Percentiles rank a stretch among this genome's conserved stretches.
These are phyloP conservation scores for mouse (Mus musculus) DNA, from an alignment of 2,113 vertebrate species.

Conservation along the genomic window DNA sequence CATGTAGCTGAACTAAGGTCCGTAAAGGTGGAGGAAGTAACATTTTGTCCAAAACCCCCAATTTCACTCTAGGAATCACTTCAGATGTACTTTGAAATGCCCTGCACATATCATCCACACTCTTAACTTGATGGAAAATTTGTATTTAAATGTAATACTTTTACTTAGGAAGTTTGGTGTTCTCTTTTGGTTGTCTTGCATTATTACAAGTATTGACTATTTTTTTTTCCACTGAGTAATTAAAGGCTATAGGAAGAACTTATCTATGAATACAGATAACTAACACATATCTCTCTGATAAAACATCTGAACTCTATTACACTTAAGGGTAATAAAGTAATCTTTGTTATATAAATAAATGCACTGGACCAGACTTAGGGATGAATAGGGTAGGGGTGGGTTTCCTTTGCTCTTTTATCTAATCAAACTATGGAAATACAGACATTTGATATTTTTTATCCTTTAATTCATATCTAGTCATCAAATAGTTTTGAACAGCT, in stretches of 20 bases:
- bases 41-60: not conserved
- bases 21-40: not conserved
- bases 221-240: not conserved
- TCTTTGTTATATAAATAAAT: not conserved
- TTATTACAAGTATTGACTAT: not conserved
- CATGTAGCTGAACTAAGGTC: not conserved
- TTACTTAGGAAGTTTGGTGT: not conserved
- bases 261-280: not conserved
- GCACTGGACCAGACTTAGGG: not conserved
- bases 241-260: slow-evolving; percentile 8
- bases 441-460: not conserved
- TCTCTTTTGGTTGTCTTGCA: slow-evolving; percentile 1
- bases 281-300: not conserved
- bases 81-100: not conserved
- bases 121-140: slow-evolving; percentile 18
- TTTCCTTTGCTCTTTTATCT: not conserved
- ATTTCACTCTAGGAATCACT: not conserved
- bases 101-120: not conserved
- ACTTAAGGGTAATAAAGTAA: not conserved
- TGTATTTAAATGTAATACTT: not conserved
- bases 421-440: not conserved
- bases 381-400: too few relatives aligned
- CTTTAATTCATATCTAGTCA: not conserved
- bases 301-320: not conserved
- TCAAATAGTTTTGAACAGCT: not conserved